Base-by-base conservation (phyloP, 2,797 vertebrate genomes). In the Yasuhikotakia modesta region DNA sequence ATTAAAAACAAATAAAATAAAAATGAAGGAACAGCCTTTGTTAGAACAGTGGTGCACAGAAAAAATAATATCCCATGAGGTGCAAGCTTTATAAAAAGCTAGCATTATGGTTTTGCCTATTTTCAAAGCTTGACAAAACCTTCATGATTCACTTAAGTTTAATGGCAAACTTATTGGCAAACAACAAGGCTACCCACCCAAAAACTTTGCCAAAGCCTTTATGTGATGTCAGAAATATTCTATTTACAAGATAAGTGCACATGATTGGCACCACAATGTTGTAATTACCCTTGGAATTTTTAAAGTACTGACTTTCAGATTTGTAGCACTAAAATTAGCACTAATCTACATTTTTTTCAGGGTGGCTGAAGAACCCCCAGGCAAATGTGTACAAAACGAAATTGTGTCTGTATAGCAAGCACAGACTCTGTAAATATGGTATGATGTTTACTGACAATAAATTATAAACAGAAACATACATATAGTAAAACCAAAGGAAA, bases 1-100 rank as follows among this genome's bases (percentile, higher is more conserved):
- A 69, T 76, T 46, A 73, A 45, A 73, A 66, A 45, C 35, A 65
- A 70, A 70, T 70, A 65, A 52, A 73, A 64, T n/a, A 52, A 27
- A 4, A 64, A 61, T 30, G 53, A 53, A 58, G 32, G 27, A 27
- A 10, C 58, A 22, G 64, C 70, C 50, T 53, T 58, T 57, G 39
- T 61, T 43, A 27, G 66, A 74, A 70, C 19, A 45, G 21, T 13
- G 43, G 50, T 53, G 50, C n/a, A 53, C 17, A 7, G 19, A 19
- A 53, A 19, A 53, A 53, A 53, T 45, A 45, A 45, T 13, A 46
- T 46, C 3, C n/a, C n/a, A n/a, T 14, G 1, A 35, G 35, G 35
- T 4, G 7, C 35, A 35, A 35, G 35, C 35, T 35, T 5, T 35
- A 35, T 35, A 35, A 35, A 5, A 35, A 35, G 35, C 35, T 35